Base-by-base conservation (phyloP, 2,113 vertebrate species). In the Sciurus niger region DNA sequence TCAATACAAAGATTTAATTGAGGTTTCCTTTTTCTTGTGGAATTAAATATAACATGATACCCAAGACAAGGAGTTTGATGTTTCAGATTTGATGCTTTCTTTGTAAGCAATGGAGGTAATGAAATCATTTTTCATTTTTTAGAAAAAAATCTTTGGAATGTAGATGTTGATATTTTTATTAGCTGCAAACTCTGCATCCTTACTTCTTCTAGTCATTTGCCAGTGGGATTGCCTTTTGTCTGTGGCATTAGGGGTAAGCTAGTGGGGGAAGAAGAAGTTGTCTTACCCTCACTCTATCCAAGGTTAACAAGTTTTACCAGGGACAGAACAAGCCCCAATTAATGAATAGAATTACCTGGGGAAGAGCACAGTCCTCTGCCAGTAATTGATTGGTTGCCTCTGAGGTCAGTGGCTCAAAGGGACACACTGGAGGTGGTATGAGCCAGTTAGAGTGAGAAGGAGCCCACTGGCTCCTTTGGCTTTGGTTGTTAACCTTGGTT, bases 191-290 rank as follows among this genome's bases (percentile, higher is more conserved):
- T 70, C 68, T 79, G n/a, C 40, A 25, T 88, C 37, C 55, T 70
- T 90, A 55, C 77, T 88, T 96, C 65, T 89, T 96, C 65, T 89
- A 78, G 60, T 11, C 2, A 2, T 60, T 93, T 89, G 34, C 16
- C 12, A 34, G 25, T 16, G 58, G 43, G 37, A 63, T n/a, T 82
- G 28, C 8, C 43, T 20, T 20, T 63, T 24, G 20, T 40, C 22
- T 68, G 76, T 34, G 24, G 63, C 22, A 4, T 40, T 72, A 22
- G 53, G 46, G 70, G n/a, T 12, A 67, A 58, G 20, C 87, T 70
- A n/a, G 16, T 65, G 25, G 46, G 65, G 48, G 73, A 85, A 34
- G 25, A 93, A 84, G 78, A 63, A 18, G 28, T 63, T 46, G 6
- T 58, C 51, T 67, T 73, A 18, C 28, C 30, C 20, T 84, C 46